Conservation (phyloP, 53 echinoderm and acorn worm genomes). For the Apostichopus leukothele region DNA sequence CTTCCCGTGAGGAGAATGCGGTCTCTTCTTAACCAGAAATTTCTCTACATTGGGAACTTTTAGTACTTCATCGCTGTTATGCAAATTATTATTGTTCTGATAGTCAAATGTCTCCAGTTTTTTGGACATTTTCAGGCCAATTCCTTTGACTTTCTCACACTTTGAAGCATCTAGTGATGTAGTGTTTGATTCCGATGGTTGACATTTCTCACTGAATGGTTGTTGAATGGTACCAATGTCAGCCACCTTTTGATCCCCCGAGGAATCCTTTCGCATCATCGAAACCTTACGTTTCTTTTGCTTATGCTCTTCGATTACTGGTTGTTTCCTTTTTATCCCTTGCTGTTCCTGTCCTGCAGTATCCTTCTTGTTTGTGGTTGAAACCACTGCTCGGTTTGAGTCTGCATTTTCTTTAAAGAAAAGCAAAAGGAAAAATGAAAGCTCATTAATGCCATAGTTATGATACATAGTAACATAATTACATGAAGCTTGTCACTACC, state of each 20-base stretch:
- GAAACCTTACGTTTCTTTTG: conserved; percentile 15
- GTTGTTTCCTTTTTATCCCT: background rate
- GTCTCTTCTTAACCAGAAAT: background rate
- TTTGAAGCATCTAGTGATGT: background rate
- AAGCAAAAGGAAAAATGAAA: background rate
- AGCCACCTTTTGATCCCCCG: background rate
- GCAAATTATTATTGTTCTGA: conserved; percentile 32
- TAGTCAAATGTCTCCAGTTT: conserved; percentile 48
- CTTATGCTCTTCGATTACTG: conserved; percentile 2
- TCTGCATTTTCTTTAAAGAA: background rate
- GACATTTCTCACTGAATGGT: background rate
- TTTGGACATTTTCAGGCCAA: conserved; percentile 22
- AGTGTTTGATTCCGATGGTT: background rate
- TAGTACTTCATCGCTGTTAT: conserved; percentile 15
- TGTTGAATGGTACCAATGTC: background rate
- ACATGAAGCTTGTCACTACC: too few relatives aligned
- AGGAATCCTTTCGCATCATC: background rate
- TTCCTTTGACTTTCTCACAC: background rate
- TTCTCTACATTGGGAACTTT: conserved; percentile 41
- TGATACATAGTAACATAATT: too few relatives aligned
- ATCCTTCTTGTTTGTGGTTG: conserved; percentile 9
- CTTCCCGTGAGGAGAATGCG: conserved; percentile 12
- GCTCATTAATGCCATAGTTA: too few relatives aligned
- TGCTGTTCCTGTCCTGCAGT: background rate
- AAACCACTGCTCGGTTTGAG: background rate